Evolutionary conservation across 2,888 invertebrate species (phyloP), one percentile per base, ranked within the genome.

Genomic region (Eudasyphora cyanicolor): DNA sequence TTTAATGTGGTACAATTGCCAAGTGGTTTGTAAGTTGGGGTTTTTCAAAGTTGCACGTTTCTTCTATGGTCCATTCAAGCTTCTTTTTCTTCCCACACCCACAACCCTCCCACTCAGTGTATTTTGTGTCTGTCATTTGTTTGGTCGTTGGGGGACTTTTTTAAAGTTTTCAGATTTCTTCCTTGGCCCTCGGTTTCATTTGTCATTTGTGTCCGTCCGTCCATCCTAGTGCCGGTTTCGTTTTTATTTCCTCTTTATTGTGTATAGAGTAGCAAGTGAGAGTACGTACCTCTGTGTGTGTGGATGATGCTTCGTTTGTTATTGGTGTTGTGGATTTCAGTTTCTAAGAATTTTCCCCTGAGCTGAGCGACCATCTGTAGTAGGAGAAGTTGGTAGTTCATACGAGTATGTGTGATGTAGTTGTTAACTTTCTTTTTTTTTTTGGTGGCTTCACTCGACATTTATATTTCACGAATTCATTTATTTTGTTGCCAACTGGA

Each of bases 21-120:
- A 88, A 89, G 88, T 90, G 89, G 87, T 89, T 89, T 86, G 86
- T 88, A 85, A 64, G 14, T 81, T 81, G 32, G 17, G 14, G 19
- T 70, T 24, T 79, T 29, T 77, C 24, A n/a, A n/a, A n/a, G n/a
- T n/a, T n/a, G n/a, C n/a, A n/a, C n/a, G 12, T 75, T 42, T 35
- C 57, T 54, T 45, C 1, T 60, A 24, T 24, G 14, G 19, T 73
- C 32, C 1, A 57, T 35, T 27, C 35, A n/a, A n/a, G n/a, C 35
- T 29, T 35, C n/a, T 24, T 19, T 35, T 35, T 51, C 27, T 60
- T 32, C 1, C 7, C 17, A 21, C 21, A 27, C 17, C 38, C 14
- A 54, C 45, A n/a, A 32, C 21, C n/a, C 27, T 69, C 3, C 0
- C 19, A 60, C 45, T 45, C 35, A 7, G 35, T 35, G 10, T 27